Conservation (phyloP, 2,888 invertebrate genomes). For the Halictus quadricinctus region DNA sequence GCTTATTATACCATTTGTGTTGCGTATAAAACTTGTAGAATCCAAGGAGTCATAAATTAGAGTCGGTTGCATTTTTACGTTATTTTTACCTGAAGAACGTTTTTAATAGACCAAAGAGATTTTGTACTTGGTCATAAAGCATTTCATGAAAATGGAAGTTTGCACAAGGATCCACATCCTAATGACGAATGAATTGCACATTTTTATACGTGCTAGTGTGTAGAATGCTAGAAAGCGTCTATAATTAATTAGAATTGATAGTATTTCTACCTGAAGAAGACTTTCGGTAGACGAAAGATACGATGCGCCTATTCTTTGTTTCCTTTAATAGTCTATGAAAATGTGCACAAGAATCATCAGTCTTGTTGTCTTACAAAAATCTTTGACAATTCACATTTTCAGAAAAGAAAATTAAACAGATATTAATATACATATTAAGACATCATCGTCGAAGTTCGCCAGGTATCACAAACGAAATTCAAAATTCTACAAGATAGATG, state of each 20-base stretch:
- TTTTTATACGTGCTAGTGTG: background rate
- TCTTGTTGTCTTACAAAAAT: background rate
- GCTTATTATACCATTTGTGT: background rate
- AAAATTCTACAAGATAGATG: background rate
- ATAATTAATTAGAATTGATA: background rate
- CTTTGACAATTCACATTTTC: background rate
- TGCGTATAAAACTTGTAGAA: background rate
- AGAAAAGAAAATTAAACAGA: background rate
- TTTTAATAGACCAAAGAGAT: background rate
- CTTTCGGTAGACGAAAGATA: background rate
- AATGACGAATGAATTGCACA: too few relatives aligned
- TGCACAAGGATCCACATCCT: background rate
- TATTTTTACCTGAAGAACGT: background rate
- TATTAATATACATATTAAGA: background rate
- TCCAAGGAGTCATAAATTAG: background rate
- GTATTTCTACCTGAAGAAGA: background rate
- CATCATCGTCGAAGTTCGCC: background rate
- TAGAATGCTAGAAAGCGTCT: background rate
- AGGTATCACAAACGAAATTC: background rate
- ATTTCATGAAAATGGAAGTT: background rate
- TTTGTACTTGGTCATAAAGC: background rate
- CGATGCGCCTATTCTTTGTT: background rate
- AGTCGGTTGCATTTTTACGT: background rate
- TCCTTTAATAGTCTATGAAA: background rate
- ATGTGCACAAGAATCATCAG: background rate